These are phyloP conservation scores for Sebastes minor DNA, from an alignment of 2,797 vertebrate species.

Conservation along the genomic window DNA sequence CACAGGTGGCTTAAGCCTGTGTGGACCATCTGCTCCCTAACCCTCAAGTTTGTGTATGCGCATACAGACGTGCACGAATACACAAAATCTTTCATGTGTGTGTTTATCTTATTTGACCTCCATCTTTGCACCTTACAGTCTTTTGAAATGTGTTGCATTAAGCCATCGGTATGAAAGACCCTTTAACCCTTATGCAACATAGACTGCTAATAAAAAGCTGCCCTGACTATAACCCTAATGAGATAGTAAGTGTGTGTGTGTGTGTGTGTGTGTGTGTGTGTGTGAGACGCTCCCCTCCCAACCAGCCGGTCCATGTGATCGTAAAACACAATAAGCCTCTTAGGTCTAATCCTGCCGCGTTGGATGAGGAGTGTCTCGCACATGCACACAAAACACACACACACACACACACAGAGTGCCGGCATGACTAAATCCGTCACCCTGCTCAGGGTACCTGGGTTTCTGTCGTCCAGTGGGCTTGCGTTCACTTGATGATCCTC, in stretches of 20 bases:
- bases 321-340: slow-evolving; percentile 82
- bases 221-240: slow-evolving; percentile 45
- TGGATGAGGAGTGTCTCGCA: slow-evolving; percentile 59
- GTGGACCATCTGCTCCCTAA: slow-evolving; percentile 77
- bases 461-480: slow-evolving; percentile 3
- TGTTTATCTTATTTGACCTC: background rate
- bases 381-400: slow-evolving; percentile 3
- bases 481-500: background rate
- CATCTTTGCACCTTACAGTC: background rate
- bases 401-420: background rate
- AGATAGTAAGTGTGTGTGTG: slow-evolving; percentile 18
- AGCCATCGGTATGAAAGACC: background rate
- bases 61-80: background rate
- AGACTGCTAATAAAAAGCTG: slow-evolving; percentile 47
- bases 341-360: slow-evolving; percentile 77
- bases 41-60: slow-evolving; percentile 31
- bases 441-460: background rate
- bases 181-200: slow-evolving; percentile 33
- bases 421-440: slow-evolving; percentile 16
- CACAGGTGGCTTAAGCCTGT: slow-evolving; percentile 75
- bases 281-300: background rate
- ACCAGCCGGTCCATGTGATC: slow-evolving; percentile 71
- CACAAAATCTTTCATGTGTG: background rate
- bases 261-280: slow-evolving; percentile 2
- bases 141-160: slow-evolving; percentile 1